Evolutionary conservation across 2,797 vertebrate species (phyloP).

Genomic region (Enteromius unitaeniatus): DNA sequence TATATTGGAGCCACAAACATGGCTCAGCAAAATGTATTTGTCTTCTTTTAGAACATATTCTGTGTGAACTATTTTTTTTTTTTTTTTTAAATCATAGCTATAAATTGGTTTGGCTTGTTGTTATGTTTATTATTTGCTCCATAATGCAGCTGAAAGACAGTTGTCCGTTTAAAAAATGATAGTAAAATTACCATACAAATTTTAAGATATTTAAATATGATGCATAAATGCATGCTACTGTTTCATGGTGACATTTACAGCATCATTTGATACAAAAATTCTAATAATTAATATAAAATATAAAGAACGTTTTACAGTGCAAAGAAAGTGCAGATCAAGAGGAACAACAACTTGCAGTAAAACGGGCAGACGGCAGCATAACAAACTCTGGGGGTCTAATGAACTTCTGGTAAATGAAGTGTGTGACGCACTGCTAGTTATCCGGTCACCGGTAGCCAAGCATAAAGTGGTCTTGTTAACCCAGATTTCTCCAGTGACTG

Average conservation of each 20-base stretch:
- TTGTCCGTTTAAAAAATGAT: background rate
- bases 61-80: background rate
- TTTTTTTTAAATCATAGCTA: background rate
- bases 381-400: slow-evolving; percentile 34
- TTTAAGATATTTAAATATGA: background rate
- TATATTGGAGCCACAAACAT: background rate
- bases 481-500: slow-evolving; percentile 68
- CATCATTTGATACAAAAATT: no score
- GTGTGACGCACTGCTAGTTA: slow-evolving; percentile 42
- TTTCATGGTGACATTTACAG: no score
- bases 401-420: slow-evolving; percentile 44
- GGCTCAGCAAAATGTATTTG: no score
- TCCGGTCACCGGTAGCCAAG: slow-evolving; percentile 55
- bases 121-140: background rate
- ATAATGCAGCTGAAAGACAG: background rate
- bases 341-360: slow-evolving; percentile 10
- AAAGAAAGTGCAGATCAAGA: background rate
- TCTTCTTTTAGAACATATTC: background rate
- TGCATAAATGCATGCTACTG: background rate
- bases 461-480: slow-evolving; percentile 70
- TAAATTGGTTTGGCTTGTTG: background rate
- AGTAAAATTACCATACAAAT: background rate
- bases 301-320: background rate
- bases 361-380: slow-evolving; percentile 7
- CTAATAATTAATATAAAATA: background rate